Base-by-base conservation (phyloP, 1,140 invertebrate genomes). In the Drosophila tani region DNA sequence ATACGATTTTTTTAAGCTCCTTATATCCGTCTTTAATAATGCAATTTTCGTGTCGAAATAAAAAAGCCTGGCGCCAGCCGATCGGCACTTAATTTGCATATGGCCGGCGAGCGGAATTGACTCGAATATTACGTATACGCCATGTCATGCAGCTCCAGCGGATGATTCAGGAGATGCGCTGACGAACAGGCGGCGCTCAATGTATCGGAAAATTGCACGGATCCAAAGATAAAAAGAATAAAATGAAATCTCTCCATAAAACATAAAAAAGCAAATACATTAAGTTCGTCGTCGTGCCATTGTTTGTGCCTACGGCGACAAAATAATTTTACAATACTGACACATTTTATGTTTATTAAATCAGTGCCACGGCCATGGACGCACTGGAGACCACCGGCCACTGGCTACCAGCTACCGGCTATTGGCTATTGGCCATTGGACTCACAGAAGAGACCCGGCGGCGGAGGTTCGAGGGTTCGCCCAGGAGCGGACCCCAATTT, bases 341-440 rank as follows among this genome's bases (percentile, higher is more conserved):
- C 84, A 88, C 85, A 88, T 90, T 88, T 88, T 88, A 88, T 88
- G 84, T 84, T 88, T 88, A 88, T 88, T 88, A 88, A 88, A 88
- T 88, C 85, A 87, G 56, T 71, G 66, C 55, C 56, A 64, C 9
- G 49, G 50, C 66, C 60, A 56, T 50, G 50, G 60, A 50, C 58
- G 67, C 21, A 24, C 21, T 24, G 21, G 21, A 24, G 21, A 3
- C 21, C 15, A 73, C 47, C 65, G 49, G 47, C 51, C 67, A 40
- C 7, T 15, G 21, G 29, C 24, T 38, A 41, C 9, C 3, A n/a
- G 29, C 21, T 24, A 46, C 47, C 63, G n/a, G 29, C 24, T 29
- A 41, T 2, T 3, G n/a, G 29, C 21, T 24, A 53, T 27, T n/a
- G 15, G 47, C 21, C 21, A 24, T 24, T 24, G 21, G 21, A 3